Evolutionary conservation across 2,888 invertebrate species (phyloP), one percentile per base, ranked within the genome.

Genomic region (Tortricodes alternella): DNA sequence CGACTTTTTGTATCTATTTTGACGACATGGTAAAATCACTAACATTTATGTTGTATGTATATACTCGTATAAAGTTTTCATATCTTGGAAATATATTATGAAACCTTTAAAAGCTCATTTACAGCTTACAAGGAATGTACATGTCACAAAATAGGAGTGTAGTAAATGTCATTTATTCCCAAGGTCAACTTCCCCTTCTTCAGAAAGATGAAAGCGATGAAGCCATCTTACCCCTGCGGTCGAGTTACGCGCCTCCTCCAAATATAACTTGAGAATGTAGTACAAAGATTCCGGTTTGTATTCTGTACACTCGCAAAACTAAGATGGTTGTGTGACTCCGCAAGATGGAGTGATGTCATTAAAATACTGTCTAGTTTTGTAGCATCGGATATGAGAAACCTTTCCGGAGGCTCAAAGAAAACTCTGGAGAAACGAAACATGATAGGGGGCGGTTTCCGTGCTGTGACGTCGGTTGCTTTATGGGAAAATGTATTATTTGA

Each of bases 331-430:
- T 9, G 23, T 19, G 41, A 55, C 18, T 46, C 21, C 18, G 34
- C 27, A 55, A 49, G 43, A 56, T 56, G 37, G 41, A 55, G 50
- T 50, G 44, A 49, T 44, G 44, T 50, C 50, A 50, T 56, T 56
- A 56, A 56, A 55, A 56, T 55, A 43, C 56, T 48, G 50, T 44
- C 55, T 56, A 43, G 43, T 53, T 44, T 38, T 37, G 46, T 48
- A 23, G 53, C 35, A 37, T 37, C 56, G 49, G 56, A 56, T 56
- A 56, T 44, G 49, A 50, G 29, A 41, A 37, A 44, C 44, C 37
- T 56, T 49, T 53, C 46, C 43, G 35, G 35, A 9, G 43, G 3
- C 37, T 49, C 37, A 50, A 49, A 48, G 41, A 43, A 55, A 55
- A 49, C 34, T 35, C 27, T 3, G 34, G 18, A 23, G 29, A 29